Evolutionary conservation across 2,888 invertebrate species (phyloP).

Genomic region (Caenorhabditis afra): DNA sequence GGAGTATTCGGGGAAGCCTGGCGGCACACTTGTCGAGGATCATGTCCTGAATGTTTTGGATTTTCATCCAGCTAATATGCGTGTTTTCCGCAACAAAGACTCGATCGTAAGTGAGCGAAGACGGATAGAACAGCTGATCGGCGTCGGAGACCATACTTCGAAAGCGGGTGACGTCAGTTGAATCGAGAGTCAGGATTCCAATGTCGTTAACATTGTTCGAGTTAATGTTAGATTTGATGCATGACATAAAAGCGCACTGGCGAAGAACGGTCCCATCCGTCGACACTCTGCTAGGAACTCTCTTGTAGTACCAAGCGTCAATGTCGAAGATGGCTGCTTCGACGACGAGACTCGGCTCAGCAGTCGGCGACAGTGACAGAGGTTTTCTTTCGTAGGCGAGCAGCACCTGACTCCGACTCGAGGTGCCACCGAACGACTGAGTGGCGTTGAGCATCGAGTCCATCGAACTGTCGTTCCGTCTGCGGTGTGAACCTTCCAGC

Average conservation of each 20-base stretch:
- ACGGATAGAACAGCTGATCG: conserved; percentile 58
- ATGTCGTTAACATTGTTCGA: conserved; percentile 27
- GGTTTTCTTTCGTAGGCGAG: conserved; percentile 23
- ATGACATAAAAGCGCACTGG: conserved; percentile 52
- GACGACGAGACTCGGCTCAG: conserved; percentile 2
- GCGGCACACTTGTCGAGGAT: conserved; percentile 36
- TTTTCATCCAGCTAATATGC: conserved; percentile 17
- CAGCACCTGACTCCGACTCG: conserved; percentile 32
- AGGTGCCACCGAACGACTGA: conserved; percentile 25
- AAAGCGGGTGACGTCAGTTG: conserved; percentile 20
- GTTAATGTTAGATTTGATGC: conserved; percentile 25
- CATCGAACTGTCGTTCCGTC: conserved; percentile 3
- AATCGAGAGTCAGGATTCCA: conserved; percentile 25
- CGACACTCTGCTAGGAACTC: conserved; percentile 35
- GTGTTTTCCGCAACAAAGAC: conserved; percentile 31
- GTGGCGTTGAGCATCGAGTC: conserved; percentile 43
- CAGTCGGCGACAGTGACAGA: background rate
- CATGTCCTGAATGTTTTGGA: conserved; percentile 48
- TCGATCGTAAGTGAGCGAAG: conserved; percentile 29
- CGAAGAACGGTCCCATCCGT: conserved; percentile 20
- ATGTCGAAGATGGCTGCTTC: conserved; percentile 54
- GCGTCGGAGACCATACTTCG: conserved; percentile 47
- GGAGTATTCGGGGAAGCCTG: conserved; percentile 12
- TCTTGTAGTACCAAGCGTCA: conserved; percentile 58
- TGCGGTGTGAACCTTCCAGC: conserved; percentile 1